phyloP scores from a whole-genome alignment of 2,113 vertebrate species.

The Turdus rufiventris region DNA sequence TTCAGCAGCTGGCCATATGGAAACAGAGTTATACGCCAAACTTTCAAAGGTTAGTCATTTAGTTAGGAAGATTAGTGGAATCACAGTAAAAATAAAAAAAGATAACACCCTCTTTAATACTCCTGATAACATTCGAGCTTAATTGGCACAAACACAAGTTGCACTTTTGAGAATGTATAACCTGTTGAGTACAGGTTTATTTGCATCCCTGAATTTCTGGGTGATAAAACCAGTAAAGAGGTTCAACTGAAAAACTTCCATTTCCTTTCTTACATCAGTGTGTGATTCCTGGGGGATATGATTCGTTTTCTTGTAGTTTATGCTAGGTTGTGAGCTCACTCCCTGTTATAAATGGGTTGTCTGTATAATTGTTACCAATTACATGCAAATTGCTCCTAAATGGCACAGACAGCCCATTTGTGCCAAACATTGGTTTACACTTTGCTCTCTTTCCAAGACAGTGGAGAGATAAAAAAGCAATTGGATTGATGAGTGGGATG shows the following conservation, averaged over 20 bases:
- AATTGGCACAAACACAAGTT: neutral
- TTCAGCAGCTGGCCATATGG: neutral
- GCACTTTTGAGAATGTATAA: neutral
- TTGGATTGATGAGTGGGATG: conserved; percentile 52
- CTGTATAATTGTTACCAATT: conserved; percentile 62
- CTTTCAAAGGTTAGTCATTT: neutral
- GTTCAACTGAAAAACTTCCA: neutral
- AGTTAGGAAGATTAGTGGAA: neutral
- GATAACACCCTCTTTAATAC: neutral
- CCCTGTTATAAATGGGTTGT: conserved; percentile 43
- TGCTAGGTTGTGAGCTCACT: conserved; percentile 31
- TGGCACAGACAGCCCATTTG: conserved; percentile 59
- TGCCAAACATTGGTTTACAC: conserved; percentile 64
- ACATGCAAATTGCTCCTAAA: conserved; percentile 56
- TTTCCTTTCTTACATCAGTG: conserved; percentile 14
- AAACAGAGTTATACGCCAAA: neutral
- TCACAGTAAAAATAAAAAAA: neutral
- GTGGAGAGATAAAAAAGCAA: conserved; percentile 68
- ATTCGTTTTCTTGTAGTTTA: conserved; percentile 10
- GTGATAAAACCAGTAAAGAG: neutral
- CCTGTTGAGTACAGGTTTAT: neutral
- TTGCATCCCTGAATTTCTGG: neutral
- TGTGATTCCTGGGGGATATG: neutral
- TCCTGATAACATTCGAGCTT: neutral
- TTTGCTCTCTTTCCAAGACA: conserved; percentile 65